Evolutionary conservation across 2,797 vertebrate species (phyloP).

Genomic region (Darevskia mixta): DNA sequence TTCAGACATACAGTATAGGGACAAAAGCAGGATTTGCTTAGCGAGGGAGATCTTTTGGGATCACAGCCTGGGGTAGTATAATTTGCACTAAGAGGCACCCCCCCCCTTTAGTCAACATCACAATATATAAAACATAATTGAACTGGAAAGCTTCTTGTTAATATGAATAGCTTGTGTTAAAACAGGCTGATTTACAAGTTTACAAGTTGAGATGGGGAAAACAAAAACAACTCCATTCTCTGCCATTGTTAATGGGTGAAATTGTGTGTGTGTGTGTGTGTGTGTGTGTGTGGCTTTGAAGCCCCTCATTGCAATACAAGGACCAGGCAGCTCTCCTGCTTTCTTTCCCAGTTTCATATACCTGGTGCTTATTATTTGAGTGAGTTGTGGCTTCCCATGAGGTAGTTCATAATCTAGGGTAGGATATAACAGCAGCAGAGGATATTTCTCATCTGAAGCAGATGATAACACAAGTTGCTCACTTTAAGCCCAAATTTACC

Average conservation of each 20-base stretch:
- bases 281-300: constrained; percentile 55
- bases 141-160: constrained; percentile 65
- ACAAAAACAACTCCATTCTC: neutral
- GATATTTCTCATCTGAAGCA: constrained; percentile 22
- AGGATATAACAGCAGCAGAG: constrained; percentile 18
- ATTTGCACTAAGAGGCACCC: constrained; percentile 62
- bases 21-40: constrained; percentile 26
- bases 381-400: constrained; percentile 43
- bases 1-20: neutral
- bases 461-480: constrained; percentile 26
- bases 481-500: constrained; percentile 43
- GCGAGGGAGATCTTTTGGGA: constrained; percentile 32
- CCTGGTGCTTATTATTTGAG: constrained; percentile 59
- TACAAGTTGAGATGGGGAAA: constrained; percentile 36
- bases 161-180: constrained; percentile 66
- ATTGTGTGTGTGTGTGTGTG: constrained; percentile 49
- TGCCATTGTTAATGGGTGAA: constrained; percentile 44
- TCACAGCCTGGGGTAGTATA: constrained; percentile 36
- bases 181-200: constrained; percentile 34
- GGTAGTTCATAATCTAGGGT: constrained; percentile 25
- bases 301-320: neutral
- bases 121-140: constrained; percentile 67
- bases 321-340: neutral
- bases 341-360: constrained; percentile 47
- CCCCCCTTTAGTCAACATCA: constrained; percentile 57